phyloP scores from a whole-genome alignment of 2,888 invertebrate genomes.

The Stenchaetothrips biformis region DNA sequence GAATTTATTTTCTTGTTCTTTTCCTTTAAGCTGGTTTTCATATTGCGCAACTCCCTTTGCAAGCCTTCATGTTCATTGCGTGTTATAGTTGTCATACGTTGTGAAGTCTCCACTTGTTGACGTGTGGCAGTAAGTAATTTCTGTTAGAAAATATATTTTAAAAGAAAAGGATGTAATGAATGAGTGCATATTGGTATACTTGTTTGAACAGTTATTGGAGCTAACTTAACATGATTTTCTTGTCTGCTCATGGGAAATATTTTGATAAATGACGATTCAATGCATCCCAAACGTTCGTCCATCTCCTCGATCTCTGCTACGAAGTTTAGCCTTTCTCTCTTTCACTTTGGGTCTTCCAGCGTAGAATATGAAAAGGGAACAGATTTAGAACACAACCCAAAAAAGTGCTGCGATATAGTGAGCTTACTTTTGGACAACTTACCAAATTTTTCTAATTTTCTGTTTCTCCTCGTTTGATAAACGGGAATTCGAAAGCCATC shows the following conservation, averaged over 20 bases:
- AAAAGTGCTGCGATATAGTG: too few species aligned
- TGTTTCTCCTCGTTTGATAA: conserved; percentile 75
- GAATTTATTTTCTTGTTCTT: conserved; percentile 42
- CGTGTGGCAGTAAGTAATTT: background rate
- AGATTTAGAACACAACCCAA: background rate
- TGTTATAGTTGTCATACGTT: conserved; percentile 47
- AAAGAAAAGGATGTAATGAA: background rate
- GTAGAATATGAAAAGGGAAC: conserved; percentile 39
- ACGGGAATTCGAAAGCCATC: conserved; percentile 74
- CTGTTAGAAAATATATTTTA: background rate
- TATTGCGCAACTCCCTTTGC: conserved; percentile 48
- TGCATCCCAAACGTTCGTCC: conserved; percentile 46
- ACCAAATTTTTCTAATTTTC: conserved; percentile 52
- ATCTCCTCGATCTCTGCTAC: conserved; percentile 48
- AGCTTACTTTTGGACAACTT: conserved; percentile 32
- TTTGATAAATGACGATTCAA: conserved; percentile 51
- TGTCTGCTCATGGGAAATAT: conserved; percentile 52
- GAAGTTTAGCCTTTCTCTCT: conserved; percentile 49
- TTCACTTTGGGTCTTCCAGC: conserved; percentile 49
- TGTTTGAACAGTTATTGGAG: background rate
- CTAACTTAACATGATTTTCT: conserved; percentile 50
- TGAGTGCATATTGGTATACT: background rate
- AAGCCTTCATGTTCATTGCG: conserved; percentile 49
- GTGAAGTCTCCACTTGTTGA: conserved; percentile 49
- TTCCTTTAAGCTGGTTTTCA: conserved; percentile 50